Base-by-base conservation (phyloP, 1,140 invertebrate species). In the Brachionus rotundiformis region DNA sequence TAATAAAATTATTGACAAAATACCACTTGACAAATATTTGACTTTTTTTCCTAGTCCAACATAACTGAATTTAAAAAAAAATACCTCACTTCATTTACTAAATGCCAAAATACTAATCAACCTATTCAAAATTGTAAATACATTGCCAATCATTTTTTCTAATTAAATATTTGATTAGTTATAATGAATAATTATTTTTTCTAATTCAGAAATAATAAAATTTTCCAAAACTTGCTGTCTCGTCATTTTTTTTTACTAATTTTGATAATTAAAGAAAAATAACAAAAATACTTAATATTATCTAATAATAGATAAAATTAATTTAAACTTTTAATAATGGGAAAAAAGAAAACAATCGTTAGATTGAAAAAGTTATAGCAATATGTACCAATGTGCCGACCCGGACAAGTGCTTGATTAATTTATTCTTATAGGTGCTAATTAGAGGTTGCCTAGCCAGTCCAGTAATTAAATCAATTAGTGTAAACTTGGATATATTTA, bases 11-110 rank as follows among this genome's bases (percentile, higher is more conserved):
- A 63, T 63, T 63, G 29, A 29, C 29, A 41, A 33, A 33, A 68
- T 19, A 68, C 16, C 63, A 68, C 63, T 68, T 68, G 63, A 68
- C 33, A 68, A 68, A 68, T 63, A 63, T 68, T 68, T 36, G 63
- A 33, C 63, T 68, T 36, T 68, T 68, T 31, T 61, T 61, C n/a
- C 1, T 54, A 29, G 29, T 23, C 61, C 25, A 63, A 54, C 23
- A 23, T 54, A 54, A 54, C 47, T 23, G 47, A 54, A 54, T 54
- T 54, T 19, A 41, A 41, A 41, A 49, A 49, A 49, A 49, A 49
- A 49, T 49, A 49, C 47, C 47, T 49, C n/a, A 19, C n/a, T 49
- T 49, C 47, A 49, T 49, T 49, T 19, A 49, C 47, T 6, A 19
- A 54, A 54, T 54, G 47, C 47, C 47, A 54, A 54, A 54, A 54